A percentile compares a stretch with the other conserved stretches of the same genome.
phyloP scores from a whole-genome alignment of 2,888 invertebrate species.

The Drosophila sordidula region DNA sequence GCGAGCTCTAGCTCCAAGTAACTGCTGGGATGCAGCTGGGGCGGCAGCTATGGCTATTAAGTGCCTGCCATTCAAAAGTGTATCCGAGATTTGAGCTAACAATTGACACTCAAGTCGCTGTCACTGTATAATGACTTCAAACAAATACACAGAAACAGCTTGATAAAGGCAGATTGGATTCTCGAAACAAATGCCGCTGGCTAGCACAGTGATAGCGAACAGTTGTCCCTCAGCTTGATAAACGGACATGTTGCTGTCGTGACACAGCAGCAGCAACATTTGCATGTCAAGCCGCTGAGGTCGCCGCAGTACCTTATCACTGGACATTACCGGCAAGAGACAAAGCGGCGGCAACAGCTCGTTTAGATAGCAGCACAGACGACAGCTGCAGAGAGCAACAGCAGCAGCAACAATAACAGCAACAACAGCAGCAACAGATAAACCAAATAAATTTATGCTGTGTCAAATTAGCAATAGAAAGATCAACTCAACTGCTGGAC shows the following conservation, averaged over 20 bases:
- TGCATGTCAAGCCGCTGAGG: slow-evolving; percentile 13
- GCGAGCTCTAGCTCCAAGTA: slow-evolving; percentile 22
- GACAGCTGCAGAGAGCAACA: background rate
- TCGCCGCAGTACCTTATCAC: slow-evolving; percentile 36
- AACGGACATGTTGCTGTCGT: slow-evolving; percentile 29
- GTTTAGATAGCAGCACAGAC: slow-evolving; percentile 38
- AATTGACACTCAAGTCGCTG: slow-evolving; percentile 59
- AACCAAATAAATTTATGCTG: slow-evolving; percentile 34
- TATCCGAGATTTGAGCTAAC: slow-evolving; percentile 60
- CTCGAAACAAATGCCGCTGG: slow-evolving; percentile 32
- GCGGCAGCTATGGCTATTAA: slow-evolving; percentile 35
- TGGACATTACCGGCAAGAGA: slow-evolving; percentile 28
- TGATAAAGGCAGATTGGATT: slow-evolving; percentile 46
- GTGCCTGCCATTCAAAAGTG: slow-evolving; percentile 57
- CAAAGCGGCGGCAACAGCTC: slow-evolving; percentile 31
- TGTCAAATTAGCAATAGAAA: slow-evolving; percentile 53
- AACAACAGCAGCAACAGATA: slow-evolving; percentile 23
- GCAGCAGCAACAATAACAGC: slow-evolving; percentile 6
- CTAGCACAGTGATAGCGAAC: slow-evolving; percentile 31
- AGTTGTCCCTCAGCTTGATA: slow-evolving; percentile 24
- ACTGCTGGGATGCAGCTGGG: slow-evolving; percentile 43
- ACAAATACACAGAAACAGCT: slow-evolving; percentile 12
- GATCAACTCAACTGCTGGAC: slow-evolving; percentile 24
- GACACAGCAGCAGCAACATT: slow-evolving; percentile 26
- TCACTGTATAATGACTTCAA: slow-evolving; percentile 44